Evolutionary conservation across 2,888 invertebrate genomes (phyloP).

Genomic region (Synergus laeviventris): DNA sequence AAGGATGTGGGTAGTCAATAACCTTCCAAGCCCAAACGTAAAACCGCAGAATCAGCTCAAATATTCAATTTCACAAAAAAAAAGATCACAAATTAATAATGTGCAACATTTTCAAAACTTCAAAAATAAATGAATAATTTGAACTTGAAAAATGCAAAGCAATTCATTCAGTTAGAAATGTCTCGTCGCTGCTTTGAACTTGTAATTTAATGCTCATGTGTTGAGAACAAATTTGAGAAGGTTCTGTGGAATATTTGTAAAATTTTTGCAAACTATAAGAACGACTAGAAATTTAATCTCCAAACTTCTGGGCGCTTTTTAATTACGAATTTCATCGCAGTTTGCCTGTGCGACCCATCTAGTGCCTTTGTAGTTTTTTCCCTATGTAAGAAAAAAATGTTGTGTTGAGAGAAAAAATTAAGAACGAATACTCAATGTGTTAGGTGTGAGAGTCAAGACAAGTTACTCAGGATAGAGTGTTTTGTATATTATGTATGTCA

Average conservation of each 20-base stretch:
- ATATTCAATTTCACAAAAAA: constrained; percentile 15
- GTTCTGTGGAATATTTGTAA: constrained; percentile 23
- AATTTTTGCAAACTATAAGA: constrained; percentile 17
- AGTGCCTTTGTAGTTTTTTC: constrained; percentile 71
- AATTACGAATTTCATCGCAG: constrained; percentile 51
- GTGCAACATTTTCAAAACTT: constrained; percentile 29
- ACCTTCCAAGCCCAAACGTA: background rate
- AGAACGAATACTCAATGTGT: constrained; percentile 19
- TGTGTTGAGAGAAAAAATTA: constrained; percentile 3
- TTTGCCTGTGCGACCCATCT: constrained; percentile 64
- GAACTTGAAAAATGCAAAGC: constrained; percentile 23
- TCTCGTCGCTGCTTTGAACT: background rate
- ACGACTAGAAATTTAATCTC: constrained; percentile 30
- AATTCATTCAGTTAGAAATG: background rate
- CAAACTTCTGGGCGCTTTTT: constrained; percentile 29
- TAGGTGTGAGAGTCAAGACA: constrained; percentile 39
- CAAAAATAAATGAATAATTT: background rate
- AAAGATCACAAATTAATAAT: background rate
- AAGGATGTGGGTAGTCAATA: constrained; percentile 1
- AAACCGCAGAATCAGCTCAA: constrained; percentile 13
- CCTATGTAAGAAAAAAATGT: constrained; percentile 49
- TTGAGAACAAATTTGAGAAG: constrained; percentile 35
- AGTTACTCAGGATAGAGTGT: constrained; percentile 66
- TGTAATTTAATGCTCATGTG: constrained; percentile 28
- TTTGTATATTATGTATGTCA: constrained; percentile 70